Evolutionary conservation across 2,888 invertebrate genomes (phyloP).

Genomic region (Antheraea yamamai): DNA sequence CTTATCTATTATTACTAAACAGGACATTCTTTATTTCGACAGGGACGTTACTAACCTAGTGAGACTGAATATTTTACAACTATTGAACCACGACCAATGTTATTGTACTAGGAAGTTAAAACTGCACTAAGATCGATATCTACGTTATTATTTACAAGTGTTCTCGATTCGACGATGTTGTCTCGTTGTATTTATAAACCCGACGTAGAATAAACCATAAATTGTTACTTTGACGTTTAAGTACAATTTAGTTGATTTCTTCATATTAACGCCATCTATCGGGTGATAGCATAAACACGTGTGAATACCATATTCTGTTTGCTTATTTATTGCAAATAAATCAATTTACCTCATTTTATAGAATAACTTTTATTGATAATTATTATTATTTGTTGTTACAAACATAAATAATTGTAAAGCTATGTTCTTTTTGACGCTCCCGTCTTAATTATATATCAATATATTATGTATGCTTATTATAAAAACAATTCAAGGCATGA

Average conservation of each 20-base stretch:
- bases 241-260: neutral
- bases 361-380: too few relatives aligned
- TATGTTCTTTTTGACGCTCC: too few relatives aligned
- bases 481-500: too few relatives aligned
- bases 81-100: neutral
- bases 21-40: neutral
- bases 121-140: slow-evolving; percentile 4
- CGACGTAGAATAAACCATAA: neutral
- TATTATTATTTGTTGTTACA: too few relatives aligned
- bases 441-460: too few relatives aligned
- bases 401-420: too few relatives aligned
- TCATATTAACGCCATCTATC: slow-evolving; percentile 1
- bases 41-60: neutral
- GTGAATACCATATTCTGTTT: neutral
- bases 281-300: neutral
- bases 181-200: neutral
- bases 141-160: neutral
- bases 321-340: neutral
- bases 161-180: neutral
- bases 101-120: neutral
- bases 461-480: too few relatives aligned
- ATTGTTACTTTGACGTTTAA: neutral
- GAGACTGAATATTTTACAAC: neutral
- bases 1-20: neutral
- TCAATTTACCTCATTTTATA: neutral